Evolutionary conservation across 2,113 vertebrate genomes (phyloP).

Genomic region (Parotia lawesii): DNA sequence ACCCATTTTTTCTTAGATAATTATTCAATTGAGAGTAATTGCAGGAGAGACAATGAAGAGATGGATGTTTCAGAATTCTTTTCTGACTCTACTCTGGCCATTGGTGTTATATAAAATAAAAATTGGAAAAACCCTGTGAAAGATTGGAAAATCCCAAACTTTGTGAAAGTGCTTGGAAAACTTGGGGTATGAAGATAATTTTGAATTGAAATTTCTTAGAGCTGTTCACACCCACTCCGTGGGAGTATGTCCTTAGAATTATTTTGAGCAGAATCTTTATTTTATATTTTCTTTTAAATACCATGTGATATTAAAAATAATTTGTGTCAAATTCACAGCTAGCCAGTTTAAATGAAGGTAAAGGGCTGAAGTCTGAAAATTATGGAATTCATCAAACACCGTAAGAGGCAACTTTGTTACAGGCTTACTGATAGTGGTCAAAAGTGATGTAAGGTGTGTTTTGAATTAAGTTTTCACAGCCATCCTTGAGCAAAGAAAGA

Average conservation of each 20-base stretch:
- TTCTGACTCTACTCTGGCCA: neutral
- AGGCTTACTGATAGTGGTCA: neutral
- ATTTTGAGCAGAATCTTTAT: neutral
- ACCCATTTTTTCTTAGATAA: neutral
- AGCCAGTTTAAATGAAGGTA: neutral
- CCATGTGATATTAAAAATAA: neutral
- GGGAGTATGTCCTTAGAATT: neutral
- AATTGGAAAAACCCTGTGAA: neutral
- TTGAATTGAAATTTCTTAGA: neutral
- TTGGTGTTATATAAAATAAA: neutral
- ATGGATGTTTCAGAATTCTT: neutral
- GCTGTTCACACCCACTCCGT: neutral
- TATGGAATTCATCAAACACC: neutral
- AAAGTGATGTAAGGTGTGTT: neutral
- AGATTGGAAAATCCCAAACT: neutral
- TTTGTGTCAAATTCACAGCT: neutral
- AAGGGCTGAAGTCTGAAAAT: neutral
- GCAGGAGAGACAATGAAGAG: neutral
- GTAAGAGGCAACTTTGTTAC: neutral
- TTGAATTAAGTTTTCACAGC: neutral
- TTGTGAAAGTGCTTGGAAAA: neutral
- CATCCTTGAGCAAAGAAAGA: neutral
- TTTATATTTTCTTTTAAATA: neutral
- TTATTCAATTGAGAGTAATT: neutral
- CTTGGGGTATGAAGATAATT: neutral